Conservation (phyloP, 2,113 vertebrate genomes). For the Marmota monax region DNA sequence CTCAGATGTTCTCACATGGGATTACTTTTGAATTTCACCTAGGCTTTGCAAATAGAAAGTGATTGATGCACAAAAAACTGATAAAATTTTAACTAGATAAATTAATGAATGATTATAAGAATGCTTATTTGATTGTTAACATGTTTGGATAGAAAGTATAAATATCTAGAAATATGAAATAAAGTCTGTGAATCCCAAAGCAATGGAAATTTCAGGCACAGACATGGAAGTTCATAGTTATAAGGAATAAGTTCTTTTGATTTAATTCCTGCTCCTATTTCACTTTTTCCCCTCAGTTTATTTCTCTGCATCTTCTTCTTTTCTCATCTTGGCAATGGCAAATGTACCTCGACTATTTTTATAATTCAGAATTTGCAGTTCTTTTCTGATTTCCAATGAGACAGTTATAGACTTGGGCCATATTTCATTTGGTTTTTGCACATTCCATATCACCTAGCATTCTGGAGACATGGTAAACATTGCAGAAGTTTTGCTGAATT, state of each 20-base stretch:
- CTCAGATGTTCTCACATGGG: neutral
- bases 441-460: neutral
- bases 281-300: neutral
- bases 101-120: neutral
- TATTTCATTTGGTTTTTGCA: neutral
- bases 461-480: neutral
- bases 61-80: neutral
- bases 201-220: neutral
- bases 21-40: neutral
- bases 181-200: neutral
- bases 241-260: neutral
- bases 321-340: neutral
- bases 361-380: neutral
- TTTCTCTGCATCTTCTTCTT: neutral
- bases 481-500: neutral
- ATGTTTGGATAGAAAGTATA: neutral
- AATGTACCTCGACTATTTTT: neutral
- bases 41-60: neutral
- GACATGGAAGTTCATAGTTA: neutral
- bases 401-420: neutral
- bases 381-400: neutral
- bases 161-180: neutral
- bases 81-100: neutral
- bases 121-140: neutral
- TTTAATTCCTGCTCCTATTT: neutral